phyloP scores from a whole-genome alignment of 2,888 invertebrate genomes.

The Portevinia maculata region DNA sequence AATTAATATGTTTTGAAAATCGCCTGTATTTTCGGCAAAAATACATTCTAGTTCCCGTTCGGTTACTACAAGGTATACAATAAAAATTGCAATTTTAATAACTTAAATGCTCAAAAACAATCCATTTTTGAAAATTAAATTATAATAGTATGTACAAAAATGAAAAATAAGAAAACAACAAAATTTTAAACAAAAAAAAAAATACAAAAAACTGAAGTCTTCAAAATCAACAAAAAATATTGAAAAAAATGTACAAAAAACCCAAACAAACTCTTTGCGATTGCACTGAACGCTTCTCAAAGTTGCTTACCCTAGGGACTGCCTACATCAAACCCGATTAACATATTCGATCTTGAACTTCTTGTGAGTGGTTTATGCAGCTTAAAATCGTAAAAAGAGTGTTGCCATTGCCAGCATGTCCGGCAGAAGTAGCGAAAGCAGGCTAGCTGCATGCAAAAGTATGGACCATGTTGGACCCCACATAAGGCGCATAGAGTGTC shows the following conservation, averaged over 20 bases:
- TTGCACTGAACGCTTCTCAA: slow-evolving; percentile 48
- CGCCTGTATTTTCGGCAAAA: slow-evolving; percentile 4
- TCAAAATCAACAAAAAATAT: slow-evolving; percentile 55
- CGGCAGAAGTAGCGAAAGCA: slow-evolving; percentile 98
- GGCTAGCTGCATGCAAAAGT: slow-evolving; percentile 95
- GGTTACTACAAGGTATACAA: slow-evolving; percentile 44
- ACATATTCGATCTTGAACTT: slow-evolving; percentile 86
- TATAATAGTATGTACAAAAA: slow-evolving; percentile 42
- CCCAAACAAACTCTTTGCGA: slow-evolving; percentile 60
- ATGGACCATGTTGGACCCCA: slow-evolving; percentile 95
- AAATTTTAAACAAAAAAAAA: slow-evolving; percentile 56
- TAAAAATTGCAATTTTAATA: slow-evolving; percentile 57
- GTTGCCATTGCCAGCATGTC: slow-evolving; percentile 96
- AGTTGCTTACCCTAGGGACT: slow-evolving; percentile 76
- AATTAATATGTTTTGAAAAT: slow-evolving; percentile 17
- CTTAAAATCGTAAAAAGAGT: slow-evolving; percentile 86
- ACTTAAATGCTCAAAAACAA: slow-evolving; percentile 70
- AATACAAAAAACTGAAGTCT: slow-evolving; percentile 51
- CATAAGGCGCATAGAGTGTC: slow-evolving; percentile 97
- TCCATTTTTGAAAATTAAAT: slow-evolving; percentile 70
- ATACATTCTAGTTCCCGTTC: slow-evolving; percentile 45
- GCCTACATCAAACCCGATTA: slow-evolving; percentile 81
- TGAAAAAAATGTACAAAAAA: slow-evolving; percentile 76
- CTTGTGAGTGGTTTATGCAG: slow-evolving; percentile 93
- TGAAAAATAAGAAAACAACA: slow-evolving; percentile 49